These are phyloP conservation scores for Dromaius novaehollandiae DNA, from an alignment of 2,113 vertebrate species.

Conservation along the genomic window DNA sequence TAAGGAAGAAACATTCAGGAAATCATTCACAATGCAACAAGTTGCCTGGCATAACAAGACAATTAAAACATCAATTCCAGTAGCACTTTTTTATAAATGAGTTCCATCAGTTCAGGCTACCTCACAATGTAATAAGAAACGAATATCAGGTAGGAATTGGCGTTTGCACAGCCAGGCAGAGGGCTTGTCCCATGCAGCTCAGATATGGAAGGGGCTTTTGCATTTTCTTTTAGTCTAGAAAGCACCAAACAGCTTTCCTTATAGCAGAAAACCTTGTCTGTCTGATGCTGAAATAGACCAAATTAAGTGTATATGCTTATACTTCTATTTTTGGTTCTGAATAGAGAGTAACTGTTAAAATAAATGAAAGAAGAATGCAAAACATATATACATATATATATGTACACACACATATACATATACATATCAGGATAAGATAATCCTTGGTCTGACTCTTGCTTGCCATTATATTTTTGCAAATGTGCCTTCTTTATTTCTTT, in stretches of 20 bases:
- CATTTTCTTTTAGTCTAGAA: background rate
- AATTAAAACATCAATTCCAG: background rate
- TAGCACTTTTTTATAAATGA: background rate
- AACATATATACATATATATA: background rate
- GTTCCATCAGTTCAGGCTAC: background rate
- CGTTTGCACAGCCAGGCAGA: background rate
- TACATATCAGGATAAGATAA: background rate
- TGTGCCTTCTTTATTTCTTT: background rate
- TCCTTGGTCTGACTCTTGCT: background rate
- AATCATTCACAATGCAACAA: background rate
- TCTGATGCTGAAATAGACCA: slow-evolving; percentile 2
- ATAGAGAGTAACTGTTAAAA: background rate
- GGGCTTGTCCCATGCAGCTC: background rate
- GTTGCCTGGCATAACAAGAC: background rate
- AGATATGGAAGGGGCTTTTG: background rate
- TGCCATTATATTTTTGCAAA: background rate
- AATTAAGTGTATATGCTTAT: background rate
- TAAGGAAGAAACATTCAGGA: background rate
- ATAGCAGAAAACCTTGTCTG: background rate
- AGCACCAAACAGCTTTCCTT: background rate
- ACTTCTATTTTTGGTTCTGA: background rate
- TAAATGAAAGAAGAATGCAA: background rate
- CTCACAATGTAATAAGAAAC: background rate
- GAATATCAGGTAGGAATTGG: background rate
- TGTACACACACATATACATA: background rate